These are phyloP conservation scores for Melinaea marsaeus DNA, from an alignment of 2,888 invertebrate genomes.

Conservation along the genomic window DNA sequence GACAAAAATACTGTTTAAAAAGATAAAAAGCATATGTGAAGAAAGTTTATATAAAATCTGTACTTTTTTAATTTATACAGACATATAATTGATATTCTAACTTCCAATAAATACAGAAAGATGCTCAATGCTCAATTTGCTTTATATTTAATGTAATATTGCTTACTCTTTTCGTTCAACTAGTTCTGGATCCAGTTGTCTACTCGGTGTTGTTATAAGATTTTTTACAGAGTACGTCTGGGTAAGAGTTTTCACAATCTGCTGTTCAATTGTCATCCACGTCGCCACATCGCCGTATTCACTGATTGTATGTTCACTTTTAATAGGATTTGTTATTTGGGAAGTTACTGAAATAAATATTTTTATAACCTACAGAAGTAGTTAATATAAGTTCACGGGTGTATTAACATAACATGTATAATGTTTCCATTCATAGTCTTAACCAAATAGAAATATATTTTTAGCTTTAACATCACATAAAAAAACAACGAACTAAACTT, in stretches of 20 bases:
- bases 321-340: constrained; percentile 36
- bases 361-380: not conserved
- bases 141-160: not conserved
- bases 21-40: too few species aligned
- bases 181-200: constrained; percentile 43
- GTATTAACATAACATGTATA: not conserved
- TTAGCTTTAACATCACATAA: too few species aligned
- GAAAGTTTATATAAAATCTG: too few species aligned
- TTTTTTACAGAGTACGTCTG: constrained; percentile 49
- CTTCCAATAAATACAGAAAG: too few species aligned
- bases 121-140: too few species aligned
- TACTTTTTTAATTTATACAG: too few species aligned
- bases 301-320: constrained; percentile 37
- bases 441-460: too few species aligned
- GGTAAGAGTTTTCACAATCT: constrained; percentile 48
- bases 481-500: too few species aligned
- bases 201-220: constrained; percentile 43
- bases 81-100: too few species aligned
- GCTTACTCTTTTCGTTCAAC: constrained; percentile 55
- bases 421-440: too few species aligned
- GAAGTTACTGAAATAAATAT: constrained; percentile 40
- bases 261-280: constrained; percentile 51
- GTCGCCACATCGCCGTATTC: constrained; percentile 48
- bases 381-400: not conserved
- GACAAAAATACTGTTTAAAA: too few species aligned